Evolutionary conservation across 2,888 invertebrate species (phyloP).

Genomic region (Boloria euphrosyne): DNA sequence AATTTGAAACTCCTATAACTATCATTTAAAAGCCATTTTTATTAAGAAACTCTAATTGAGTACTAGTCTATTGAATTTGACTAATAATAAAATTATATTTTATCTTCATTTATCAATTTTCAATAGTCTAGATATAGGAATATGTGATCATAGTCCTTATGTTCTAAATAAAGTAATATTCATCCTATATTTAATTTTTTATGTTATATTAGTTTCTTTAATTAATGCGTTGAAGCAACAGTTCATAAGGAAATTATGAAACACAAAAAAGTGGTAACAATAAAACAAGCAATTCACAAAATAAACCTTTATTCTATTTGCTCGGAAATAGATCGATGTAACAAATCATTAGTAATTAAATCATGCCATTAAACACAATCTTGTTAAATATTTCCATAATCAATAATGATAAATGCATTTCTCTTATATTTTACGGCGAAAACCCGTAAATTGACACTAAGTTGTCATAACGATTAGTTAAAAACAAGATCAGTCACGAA

Average conservation of each 20-base stretch:
- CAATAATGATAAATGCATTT: conserved; percentile 70
- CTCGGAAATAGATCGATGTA: conserved; percentile 76
- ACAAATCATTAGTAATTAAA: conserved; percentile 70
- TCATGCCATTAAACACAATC: conserved; percentile 66
- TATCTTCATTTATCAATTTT: too few species aligned
- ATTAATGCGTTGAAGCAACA: too few species aligned
- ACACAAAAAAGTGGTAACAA: conserved; percentile 1
- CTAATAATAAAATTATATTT: too few species aligned
- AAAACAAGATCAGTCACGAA: conserved; percentile 23
- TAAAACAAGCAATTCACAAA: conserved; percentile 57
- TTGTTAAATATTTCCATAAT: conserved; percentile 53
- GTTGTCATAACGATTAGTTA: conserved; percentile 16
- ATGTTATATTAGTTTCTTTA: too few species aligned
- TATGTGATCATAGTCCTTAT: too few species aligned
- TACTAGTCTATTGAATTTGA: too few species aligned
- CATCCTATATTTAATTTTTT: too few species aligned
- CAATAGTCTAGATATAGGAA: too few species aligned
- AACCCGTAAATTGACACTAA: conserved; percentile 38
- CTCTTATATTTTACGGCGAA: conserved; percentile 32
- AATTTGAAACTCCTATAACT: too few species aligned
- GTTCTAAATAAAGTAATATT: too few species aligned
- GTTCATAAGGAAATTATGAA: background rate
- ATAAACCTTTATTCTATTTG: conserved; percentile 69
- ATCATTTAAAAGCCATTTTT: too few species aligned
- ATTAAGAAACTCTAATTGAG: too few species aligned